Evolutionary conservation across 2,888 invertebrate species (phyloP), one percentile per base, ranked within the genome.

Genomic region (Stenchaetothrips biformis): DNA sequence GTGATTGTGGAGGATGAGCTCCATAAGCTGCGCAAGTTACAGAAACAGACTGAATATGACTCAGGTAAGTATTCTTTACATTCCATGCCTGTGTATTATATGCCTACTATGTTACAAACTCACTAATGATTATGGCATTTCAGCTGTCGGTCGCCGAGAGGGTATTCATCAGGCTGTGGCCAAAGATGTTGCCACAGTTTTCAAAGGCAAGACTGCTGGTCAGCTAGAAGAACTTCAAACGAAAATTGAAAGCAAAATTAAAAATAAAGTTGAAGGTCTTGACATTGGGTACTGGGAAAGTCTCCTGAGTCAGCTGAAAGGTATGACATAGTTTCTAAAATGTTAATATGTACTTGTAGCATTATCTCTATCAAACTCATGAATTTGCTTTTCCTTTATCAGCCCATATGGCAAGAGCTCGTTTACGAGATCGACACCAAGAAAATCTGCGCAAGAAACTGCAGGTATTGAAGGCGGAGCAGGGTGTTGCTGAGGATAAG

Each of bases 281-380:
- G 99, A 99, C 88, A 94, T 98, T 82, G 96, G 96, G 78, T 99
- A 98, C 88, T 99, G 99, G 99, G 99, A 99, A 89, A 95, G 96
- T 79, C 88, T 99, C 83, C 89, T 98, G 59, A 95, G 95, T n/a
- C 97, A 98, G 86, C 89, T 99, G 13, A 97, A 96, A 89, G 92
- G 92, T 91, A 86, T 82, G 25, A 7, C 74, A 7, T 74, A 25
- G 18, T 16, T 13, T 7, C 62, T 0, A 79, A 11, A 13, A 25
- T 77, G 6, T 80, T 80, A 7, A 18, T 59, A 9, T 80, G 37
- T 27, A 48, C 78, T 16, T 77, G 21, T 62, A 74, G 11, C 80
- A 74, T 48, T 81, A 7, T 77, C 62, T 18, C 27, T 81, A 25
- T 81, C 81, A 78, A 62, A 82, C 81, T 81, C n/a, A 47, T 80